Base-by-base conservation (phyloP, 2,797 vertebrate species). In the Argyrosomus regius region DNA sequence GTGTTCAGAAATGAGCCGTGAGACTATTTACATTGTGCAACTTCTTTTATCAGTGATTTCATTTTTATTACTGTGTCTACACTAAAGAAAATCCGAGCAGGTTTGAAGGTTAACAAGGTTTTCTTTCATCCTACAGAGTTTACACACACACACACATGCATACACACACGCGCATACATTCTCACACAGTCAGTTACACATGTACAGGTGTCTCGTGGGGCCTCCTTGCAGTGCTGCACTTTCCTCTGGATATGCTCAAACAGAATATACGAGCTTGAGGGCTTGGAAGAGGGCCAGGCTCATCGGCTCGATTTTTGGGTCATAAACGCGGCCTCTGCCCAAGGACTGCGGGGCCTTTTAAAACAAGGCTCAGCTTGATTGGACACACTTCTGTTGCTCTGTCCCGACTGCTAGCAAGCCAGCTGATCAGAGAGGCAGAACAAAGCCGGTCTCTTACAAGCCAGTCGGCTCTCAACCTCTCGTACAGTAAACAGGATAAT, bases 311-410 rank as follows among this genome's bases (percentile, higher is more conserved):
- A 90, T 93, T 93, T 89, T 89, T 86, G 85, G 89, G 90, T 92
- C 88, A 91, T 92, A 90, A 93, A 93, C 22, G 62, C 76, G 74
- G 81, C 87, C 88, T 84, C 89, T 87, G 88, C 86, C 78, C 80
- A 84, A 92, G 84, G 90, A 90, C 89, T 88, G 88, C 86, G 56
- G 89, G 89, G 93, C 78, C 88, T 88, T 94, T 94, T 90, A 89
- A 93, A 93, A 91, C 87, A 87, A 64, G 90, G 77, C 91, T 94
- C 87, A 86, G 91, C 89, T 92, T 93, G 91, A 94, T 92, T 93
- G 91, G 93, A 94, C 92, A 93, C 90, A 93, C 91, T 94, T 93
- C 85, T 93, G 87, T 90, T 92, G 84, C 85, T 82, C 60, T 3
- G 63, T 83, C 72, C 87, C 75, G 88, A 89, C 86, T 81, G 82